Evolutionary conservation across 2,797 vertebrate genomes (phyloP), one percentile per base, ranked within the genome.

Genomic region (Novumbra hubbsi): DNA sequence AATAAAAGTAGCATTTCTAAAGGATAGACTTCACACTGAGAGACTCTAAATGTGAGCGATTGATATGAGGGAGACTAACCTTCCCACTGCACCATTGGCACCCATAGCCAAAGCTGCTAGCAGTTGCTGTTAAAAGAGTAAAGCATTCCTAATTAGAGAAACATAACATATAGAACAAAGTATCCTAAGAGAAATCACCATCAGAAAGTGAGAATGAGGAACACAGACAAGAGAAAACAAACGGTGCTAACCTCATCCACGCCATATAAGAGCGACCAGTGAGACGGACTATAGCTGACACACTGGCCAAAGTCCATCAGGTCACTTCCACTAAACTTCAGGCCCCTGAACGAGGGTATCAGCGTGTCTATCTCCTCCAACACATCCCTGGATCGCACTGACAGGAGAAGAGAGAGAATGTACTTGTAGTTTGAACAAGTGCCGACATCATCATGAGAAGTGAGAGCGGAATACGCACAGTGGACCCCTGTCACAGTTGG

Each of bases 231-330:
- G 38, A 30, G 24, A 68, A 55, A 41, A 30, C 21, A 32, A 48
- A 17, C n/a, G 52, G 1, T 68, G 30, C 80, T 91, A 85, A 98
- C 97, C 96, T 99, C 97, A 70, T 99, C 98, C 19, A 97, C 80
- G 0, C 97, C 98, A 41, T 95, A 99, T 17, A 98, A 91, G 76
- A 96, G 65, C 0, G 92, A 93, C 81, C 94, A 92, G 57, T 82
- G 70, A 50, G 87, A 76, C 15, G 72, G 77, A 73, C 93, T 86
- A 78, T 89, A 85, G 79, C 86, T 87, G 73, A 97, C 79, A 83
- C 97, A 97, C 57, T 91, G 94, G 45, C 96, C 95, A 17, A 98
- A 93, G 89, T 99, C 98, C 87, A 96, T 81, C 79, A 99, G 93
- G 86, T 99, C 94, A 0, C n/a, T 87, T 72, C 92, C 91, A 0